Evolutionary conservation across 2,888 invertebrate genomes (phyloP).

Genomic region (Eupeodes latifasciatus): DNA sequence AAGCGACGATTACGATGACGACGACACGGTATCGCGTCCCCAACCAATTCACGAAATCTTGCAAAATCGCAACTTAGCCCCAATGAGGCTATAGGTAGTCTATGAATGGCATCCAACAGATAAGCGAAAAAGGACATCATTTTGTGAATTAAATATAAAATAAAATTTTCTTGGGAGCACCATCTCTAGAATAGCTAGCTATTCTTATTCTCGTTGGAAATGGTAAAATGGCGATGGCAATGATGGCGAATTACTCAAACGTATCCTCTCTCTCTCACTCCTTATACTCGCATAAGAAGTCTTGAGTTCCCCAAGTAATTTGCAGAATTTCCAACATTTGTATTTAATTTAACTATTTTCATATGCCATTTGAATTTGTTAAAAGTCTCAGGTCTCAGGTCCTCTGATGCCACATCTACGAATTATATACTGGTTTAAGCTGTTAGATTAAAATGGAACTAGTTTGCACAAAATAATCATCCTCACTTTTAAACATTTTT

Average conservation of each 20-base stretch:
- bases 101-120: constrained; percentile 59
- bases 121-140: constrained; percentile 68
- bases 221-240: too few species aligned
- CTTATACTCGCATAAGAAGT: not conserved
- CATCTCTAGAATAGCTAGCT: not conserved
- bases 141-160: constrained; percentile 44
- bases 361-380: constrained; percentile 46
- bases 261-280: not conserved
- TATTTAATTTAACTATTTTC: constrained; percentile 73
- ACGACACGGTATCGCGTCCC: not conserved
- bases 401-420: not conserved
- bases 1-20: not conserved
- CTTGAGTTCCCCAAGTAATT: constrained; percentile 47
- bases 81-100: not conserved
- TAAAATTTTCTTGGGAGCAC: constrained; percentile 52
- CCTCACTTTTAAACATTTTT: not conserved
- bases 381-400: not conserved
- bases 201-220: too few species aligned
- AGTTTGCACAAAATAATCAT: constrained; percentile 71
- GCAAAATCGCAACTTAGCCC: constrained; percentile 62
- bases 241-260: constrained; percentile 32
- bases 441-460: constrained; percentile 59
- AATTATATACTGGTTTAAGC: not conserved
- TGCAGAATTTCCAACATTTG: constrained; percentile 63
- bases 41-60: constrained; percentile 33